Percentiles rank a stretch among this genome's conserved stretches.
Conservation (phyloP, 2,888 invertebrate genomes). For the Caenorhabditis sp. region DNA sequence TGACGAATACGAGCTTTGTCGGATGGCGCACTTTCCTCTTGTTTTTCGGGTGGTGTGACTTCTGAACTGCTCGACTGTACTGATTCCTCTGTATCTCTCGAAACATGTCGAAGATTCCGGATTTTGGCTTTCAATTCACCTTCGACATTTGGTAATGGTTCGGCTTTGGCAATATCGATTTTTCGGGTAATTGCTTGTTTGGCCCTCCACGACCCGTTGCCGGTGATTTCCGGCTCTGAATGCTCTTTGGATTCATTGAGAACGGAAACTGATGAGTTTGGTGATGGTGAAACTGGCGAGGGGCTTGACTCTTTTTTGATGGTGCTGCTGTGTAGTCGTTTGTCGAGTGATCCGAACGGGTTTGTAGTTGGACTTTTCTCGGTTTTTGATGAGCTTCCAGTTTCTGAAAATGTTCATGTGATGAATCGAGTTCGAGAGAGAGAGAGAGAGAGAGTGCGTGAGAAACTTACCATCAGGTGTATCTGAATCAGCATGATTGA, state of each 20-base stretch:
- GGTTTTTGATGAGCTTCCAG: slow-evolving; percentile 10
- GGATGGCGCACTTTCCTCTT: slow-evolving; percentile 14
- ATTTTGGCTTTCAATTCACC: slow-evolving; percentile 61
- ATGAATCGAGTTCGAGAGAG: neutral
- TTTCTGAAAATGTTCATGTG: slow-evolving; percentile 8
- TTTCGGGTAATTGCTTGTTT: slow-evolving; percentile 39
- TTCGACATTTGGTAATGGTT: slow-evolving; percentile 34
- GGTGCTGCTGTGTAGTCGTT: slow-evolving; percentile 1
- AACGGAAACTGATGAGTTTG: slow-evolving; percentile 21
- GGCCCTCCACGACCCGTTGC: slow-evolving; percentile 29
- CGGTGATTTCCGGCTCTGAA: slow-evolving; percentile 14
- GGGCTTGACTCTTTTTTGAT: slow-evolving; percentile 14
- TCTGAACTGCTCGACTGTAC: neutral
- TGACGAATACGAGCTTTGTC: slow-evolving; percentile 63
- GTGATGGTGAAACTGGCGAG: slow-evolving; percentile 28
- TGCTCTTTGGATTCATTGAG: slow-evolving; percentile 8
- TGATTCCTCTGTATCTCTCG: slow-evolving; percentile 24
- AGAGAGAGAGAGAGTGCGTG: neutral
- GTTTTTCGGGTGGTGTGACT: neutral
- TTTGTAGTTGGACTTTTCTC: slow-evolving; percentile 23
- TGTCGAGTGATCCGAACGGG: slow-evolving; percentile 28
- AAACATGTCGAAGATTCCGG: slow-evolving; percentile 59
- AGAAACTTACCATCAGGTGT: slow-evolving; percentile 23
- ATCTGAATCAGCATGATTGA: slow-evolving; percentile 29
- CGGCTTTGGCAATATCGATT: slow-evolving; percentile 30